A percentile compares a stretch with the other conserved stretches of the same genome.
Evolutionary conservation across 37 sponge, comb jelly and placozoan species (phyloP).

Genomic region (Aplysina aerophoba): DNA sequence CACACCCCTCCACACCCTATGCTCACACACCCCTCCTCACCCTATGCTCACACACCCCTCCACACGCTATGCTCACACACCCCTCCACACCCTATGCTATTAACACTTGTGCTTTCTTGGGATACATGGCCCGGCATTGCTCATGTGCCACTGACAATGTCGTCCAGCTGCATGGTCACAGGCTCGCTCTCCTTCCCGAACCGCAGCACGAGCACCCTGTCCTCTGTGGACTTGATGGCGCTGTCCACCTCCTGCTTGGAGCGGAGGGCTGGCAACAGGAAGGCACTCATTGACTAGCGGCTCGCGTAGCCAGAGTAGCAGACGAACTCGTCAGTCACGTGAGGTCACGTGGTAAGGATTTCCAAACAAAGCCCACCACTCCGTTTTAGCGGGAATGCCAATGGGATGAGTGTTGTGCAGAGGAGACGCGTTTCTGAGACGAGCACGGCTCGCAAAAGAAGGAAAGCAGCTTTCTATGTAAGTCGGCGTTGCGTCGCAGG

Average conservation of each 20-base stretch:
- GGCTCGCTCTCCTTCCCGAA: slow-evolving; percentile 83
- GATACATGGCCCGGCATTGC: background rate
- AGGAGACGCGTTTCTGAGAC: background rate
- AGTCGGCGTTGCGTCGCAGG: background rate
- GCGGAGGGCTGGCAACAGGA: slow-evolving; percentile 13
- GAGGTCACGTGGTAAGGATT: no score
- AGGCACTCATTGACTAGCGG: background rate
- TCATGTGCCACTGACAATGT: slow-evolving; percentile 72
- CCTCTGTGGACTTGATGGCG: slow-evolving; percentile 81
- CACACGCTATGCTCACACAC: no score
- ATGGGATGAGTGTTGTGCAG: no score
- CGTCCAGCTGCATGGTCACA: slow-evolving; percentile 82
- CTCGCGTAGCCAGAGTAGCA: no score
- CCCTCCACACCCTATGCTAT: no score
- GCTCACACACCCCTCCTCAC: no score
- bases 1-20: no score
- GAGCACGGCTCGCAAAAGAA: background rate
- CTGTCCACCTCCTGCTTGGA: slow-evolving; percentile 80
- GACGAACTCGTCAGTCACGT: no score
- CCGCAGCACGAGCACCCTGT: slow-evolving; percentile 84
- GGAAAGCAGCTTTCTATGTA: background rate
- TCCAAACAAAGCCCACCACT: no score
- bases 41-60: no score
- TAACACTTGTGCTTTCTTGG: background rate
- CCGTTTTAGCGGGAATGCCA: no score